A percentile compares a stretch with the other conserved stretches of the same genome.
Conservation (phyloP, 1,140 invertebrate species). For the Ceratina calcarata region DNA sequence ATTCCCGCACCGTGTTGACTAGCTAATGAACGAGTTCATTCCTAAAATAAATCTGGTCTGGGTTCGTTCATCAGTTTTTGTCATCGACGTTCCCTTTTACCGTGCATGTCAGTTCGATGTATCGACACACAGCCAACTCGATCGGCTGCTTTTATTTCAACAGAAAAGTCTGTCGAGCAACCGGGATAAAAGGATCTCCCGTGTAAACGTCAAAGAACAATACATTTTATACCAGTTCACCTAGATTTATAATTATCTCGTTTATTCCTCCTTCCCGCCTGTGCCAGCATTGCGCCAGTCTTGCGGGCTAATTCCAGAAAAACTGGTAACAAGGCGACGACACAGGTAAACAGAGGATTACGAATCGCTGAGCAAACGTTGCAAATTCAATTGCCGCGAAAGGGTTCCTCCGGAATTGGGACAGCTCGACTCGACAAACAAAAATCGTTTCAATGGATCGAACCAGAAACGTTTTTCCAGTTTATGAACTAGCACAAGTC, state of each 20-base stretch:
- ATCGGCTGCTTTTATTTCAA: background rate
- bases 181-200: background rate
- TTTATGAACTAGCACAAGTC: background rate
- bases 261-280: background rate
- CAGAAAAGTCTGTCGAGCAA: background rate
- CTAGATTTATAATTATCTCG: background rate
- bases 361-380: conserved; percentile 40
- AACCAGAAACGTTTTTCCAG: conserved; percentile 15
- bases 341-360: conserved; percentile 41
- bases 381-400: conserved; percentile 38
- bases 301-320: conserved; percentile 22
- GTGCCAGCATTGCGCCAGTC: background rate
- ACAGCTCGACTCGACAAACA: conserved; percentile 30
- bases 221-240: background rate
- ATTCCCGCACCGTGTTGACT: background rate
- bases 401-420: conserved; percentile 34
- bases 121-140: background rate
- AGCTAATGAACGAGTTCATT: background rate
- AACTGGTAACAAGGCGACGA: conserved; percentile 26
- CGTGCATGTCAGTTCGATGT: background rate
- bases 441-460: conserved; percentile 19
- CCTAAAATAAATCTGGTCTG: background rate
- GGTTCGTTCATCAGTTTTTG: background rate
- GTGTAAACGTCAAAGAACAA: background rate
- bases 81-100: background rate